Evolutionary conservation across 2,797 vertebrate genomes (phyloP).

Genomic region (Coreius guichenoti): DNA sequence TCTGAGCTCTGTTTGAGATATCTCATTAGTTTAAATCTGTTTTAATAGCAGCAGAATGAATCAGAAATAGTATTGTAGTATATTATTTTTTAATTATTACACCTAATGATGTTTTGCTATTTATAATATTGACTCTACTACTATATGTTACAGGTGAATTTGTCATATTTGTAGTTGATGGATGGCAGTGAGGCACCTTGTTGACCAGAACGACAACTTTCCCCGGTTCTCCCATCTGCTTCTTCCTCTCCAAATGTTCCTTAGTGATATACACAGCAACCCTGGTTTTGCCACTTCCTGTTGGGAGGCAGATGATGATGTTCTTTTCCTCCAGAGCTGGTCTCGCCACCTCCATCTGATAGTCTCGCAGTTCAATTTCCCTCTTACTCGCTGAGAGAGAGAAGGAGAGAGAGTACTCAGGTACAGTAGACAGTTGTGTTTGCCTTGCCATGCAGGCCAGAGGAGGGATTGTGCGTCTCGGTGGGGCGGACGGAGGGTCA

Average conservation of each 20-base stretch:
- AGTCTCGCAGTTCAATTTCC: slow-evolving; percentile 86
- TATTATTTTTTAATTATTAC: not conserved
- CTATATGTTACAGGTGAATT: not conserved
- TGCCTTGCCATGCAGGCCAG: not conserved
- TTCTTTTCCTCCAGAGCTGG: slow-evolving; percentile 93
- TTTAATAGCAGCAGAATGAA: not conserved
- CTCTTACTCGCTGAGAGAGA: slow-evolving; percentile 62
- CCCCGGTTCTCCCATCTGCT: slow-evolving; percentile 69
- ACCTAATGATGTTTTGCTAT: not conserved
- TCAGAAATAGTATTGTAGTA: not conserved
- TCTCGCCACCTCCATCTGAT: slow-evolving; percentile 91
- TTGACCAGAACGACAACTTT: slow-evolving; percentile 96
- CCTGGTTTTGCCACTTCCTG: slow-evolving; percentile 96
- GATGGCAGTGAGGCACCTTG: slow-evolving; percentile 80
- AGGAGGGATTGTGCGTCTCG: slow-evolving; percentile 1
- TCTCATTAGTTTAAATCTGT: not conserved
- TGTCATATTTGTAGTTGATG: not conserved
- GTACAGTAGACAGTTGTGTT: slow-evolving; percentile 43
- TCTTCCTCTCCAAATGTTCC: slow-evolving; percentile 88
- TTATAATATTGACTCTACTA: not conserved
- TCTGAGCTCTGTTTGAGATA: too few species aligned
- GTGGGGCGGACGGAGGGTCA: not conserved
- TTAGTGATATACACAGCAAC: slow-evolving; percentile 93
- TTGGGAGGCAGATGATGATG: slow-evolving; percentile 94
- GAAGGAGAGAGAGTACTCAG: slow-evolving; percentile 27